phyloP scores from a whole-genome alignment of 2,797 vertebrate species.

The Myoxocephalus aenaeus region DNA sequence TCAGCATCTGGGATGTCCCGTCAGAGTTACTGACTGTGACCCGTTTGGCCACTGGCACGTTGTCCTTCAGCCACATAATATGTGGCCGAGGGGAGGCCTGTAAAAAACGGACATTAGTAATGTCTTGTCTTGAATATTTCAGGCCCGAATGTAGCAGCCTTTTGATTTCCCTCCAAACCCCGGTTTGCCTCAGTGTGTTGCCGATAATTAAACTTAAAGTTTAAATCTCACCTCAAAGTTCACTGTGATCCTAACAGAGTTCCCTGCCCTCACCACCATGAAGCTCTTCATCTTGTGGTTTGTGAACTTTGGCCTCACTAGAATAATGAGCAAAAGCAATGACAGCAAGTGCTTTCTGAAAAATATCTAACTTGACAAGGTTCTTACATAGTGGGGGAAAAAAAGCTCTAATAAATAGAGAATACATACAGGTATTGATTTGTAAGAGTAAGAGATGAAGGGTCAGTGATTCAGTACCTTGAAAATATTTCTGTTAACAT shows the following conservation, averaged over 20 bases:
- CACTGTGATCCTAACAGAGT: constrained; percentile 84
- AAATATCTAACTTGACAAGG: not conserved
- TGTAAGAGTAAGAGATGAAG: not conserved
- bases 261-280: constrained; percentile 85
- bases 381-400: not conserved
- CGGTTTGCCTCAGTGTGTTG: not conserved
- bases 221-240: constrained; percentile 85
- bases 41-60: constrained; percentile 78
- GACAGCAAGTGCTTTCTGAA: not conserved
- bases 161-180: not conserved
- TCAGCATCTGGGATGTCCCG: constrained; percentile 84
- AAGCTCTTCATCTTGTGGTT: constrained; percentile 82
- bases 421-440: not conserved
- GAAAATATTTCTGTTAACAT: not conserved
- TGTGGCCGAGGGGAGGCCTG: constrained; percentile 86
- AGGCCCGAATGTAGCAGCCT: not conserved
- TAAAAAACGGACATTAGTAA: not conserved
- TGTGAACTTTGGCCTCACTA: constrained; percentile 87
- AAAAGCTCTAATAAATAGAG: not conserved
- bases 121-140: constrained; percentile 6
- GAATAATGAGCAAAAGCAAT: constrained; percentile 25
- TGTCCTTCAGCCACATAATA: constrained; percentile 89
- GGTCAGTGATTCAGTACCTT: not conserved
- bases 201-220: not conserved
- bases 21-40: constrained; percentile 80